Evolutionary conservation across 37 sponge, comb jelly and placozoan species (phyloP).

Genomic region (Spongilla lacustris): DNA sequence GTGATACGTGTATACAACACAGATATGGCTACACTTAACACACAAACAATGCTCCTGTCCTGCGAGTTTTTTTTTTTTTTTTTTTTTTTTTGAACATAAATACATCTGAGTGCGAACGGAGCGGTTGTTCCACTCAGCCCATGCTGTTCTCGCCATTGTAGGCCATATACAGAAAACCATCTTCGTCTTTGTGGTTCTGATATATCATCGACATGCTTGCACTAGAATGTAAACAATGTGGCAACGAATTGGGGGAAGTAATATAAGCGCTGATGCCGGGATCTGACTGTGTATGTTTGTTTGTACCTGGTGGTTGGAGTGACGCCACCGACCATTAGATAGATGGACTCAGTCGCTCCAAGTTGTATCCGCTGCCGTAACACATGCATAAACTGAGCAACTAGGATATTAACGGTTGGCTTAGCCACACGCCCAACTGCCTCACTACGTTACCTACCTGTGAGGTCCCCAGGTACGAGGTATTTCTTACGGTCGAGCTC

Average conservation of each 20-base stretch:
- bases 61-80: background rate
- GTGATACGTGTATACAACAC: background rate
- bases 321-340: constrained; percentile 74
- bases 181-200: constrained; percentile 83
- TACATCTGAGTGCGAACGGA: background rate
- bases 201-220: constrained; percentile 70
- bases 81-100: background rate
- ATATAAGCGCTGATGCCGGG: too few relatives aligned
- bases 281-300: too few relatives aligned
- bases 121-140: constrained; percentile 39
- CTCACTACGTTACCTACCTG: constrained; percentile 58
- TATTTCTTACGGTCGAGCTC: constrained; percentile 96
- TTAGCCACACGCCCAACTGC: background rate
- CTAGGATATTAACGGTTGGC: constrained; percentile 29
- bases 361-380: constrained; percentile 76
- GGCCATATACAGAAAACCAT: constrained; percentile 87
- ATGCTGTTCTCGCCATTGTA: constrained; percentile 92
- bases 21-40: background rate
- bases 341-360: constrained; percentile 81
- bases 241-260: background rate
- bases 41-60: background rate
- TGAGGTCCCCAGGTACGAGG: constrained; percentile 90
- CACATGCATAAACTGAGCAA: constrained; percentile 85
- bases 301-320: constrained; percentile 73
- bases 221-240: constrained; percentile 22